Conservation (phyloP, 2,797 vertebrate genomes). For the Urocyon cinereoargenteus region DNA sequence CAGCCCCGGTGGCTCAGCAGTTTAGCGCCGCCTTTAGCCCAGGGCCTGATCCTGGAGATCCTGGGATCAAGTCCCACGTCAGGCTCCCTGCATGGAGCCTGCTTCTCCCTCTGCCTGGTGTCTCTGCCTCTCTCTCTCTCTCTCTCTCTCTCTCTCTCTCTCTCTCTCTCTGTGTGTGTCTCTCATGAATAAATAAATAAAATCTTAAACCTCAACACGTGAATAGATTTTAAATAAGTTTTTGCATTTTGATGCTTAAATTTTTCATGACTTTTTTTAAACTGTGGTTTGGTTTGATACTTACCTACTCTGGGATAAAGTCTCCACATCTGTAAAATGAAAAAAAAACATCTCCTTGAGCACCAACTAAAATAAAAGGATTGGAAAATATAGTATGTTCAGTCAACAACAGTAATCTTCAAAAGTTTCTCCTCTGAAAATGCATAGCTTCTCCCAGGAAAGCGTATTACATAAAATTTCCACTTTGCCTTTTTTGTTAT, state of each 20-base stretch:
- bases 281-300: neutral
- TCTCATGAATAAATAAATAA: no score
- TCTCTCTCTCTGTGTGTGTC: no score
- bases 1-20: no score
- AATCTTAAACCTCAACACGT: neutral
- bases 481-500: neutral
- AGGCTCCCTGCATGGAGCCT: no score
- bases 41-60: no score
- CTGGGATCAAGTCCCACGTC: no score
- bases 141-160: no score
- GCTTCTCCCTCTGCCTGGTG: no score
- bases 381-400: neutral
- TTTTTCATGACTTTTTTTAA: neutral
- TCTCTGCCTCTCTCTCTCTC: no score
- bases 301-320: neutral
- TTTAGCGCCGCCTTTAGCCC: no score
- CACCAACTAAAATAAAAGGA: neutral
- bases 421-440: conserved; percentile 45
- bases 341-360: neutral
- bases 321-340: neutral
- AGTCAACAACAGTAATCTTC: neutral
- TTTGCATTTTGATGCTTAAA: conserved; percentile 6
- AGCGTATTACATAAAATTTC: conserved; percentile 26
- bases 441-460: neutral
- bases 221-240: conserved; percentile 14